Evolutionary conservation across 2,888 invertebrate species (phyloP), one percentile per base, ranked within the genome.

Genomic region (Listrodromus nycthemerus): DNA sequence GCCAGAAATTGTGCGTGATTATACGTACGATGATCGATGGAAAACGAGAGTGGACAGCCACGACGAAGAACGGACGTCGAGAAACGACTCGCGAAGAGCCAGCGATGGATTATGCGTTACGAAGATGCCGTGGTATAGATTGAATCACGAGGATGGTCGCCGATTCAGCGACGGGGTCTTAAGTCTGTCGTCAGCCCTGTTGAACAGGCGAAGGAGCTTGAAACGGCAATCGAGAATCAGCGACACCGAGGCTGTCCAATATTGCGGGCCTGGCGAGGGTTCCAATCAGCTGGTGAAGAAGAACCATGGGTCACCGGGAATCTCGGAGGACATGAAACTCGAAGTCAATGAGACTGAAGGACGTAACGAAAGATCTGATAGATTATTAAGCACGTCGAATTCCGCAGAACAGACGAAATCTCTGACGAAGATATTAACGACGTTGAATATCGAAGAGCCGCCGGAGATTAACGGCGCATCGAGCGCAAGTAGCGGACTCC

Each of bases 141-240:
- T 75, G 24, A 65, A 67, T 0, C 65, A 63, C 5, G 87, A 87
- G 1, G 87, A 90, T 1, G 87, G 83, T 19, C 87, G 92, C 69
- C 88, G 92, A 80, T 89, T 88, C 58, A 92, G 93, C 45, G 92
- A 92, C 75, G 86, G 89, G 2, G 79, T 82, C 4, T 82, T 87
- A 41, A 80, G 86, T 2, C 37, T 73, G 63, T 77, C 80, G 19
- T 67, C 78, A 21, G 79, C 66, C 58, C 65, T 69, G 55, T 78
- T 73, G 5, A 41, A 71, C 81, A 89, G 87, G 58, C 89, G 90
- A 67, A 90, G 80, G 78, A 91, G 89, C 61, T 82, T 93, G 2
- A 92, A 88, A 71, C 90, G 93, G 37, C 93, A 93, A 67, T 85
- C 91, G 13, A 90, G 89, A 84, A 86, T 93, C 70, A 89, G 85